Evolutionary conservation across 2,113 vertebrate genomes (phyloP).

Genomic region (Chloropsis cyanopogon): DNA sequence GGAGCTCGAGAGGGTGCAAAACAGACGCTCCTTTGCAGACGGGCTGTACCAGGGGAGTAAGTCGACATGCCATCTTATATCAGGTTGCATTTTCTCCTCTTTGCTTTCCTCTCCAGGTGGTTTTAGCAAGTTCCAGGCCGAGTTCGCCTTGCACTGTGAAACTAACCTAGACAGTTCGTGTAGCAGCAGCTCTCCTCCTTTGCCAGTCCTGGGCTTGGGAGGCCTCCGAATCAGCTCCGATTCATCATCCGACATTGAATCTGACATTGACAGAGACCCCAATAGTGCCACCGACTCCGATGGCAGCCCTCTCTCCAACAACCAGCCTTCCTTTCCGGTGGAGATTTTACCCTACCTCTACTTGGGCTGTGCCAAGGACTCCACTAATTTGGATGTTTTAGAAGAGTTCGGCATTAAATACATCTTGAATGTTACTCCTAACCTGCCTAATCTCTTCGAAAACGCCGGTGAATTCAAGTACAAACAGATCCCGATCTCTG

Average conservation of each 20-base stretch:
- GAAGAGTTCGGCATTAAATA: conserved; percentile 99
- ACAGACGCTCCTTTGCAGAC: not conserved
- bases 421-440: conserved; percentile 98
- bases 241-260: conserved; percentile 92
- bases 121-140: conserved; percentile 93
- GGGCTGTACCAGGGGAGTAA: not conserved
- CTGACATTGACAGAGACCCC: conserved; percentile 90
- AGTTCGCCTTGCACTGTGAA: conserved; percentile 87
- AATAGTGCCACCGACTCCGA: conserved; percentile 93
- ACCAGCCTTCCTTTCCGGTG: conserved; percentile 91
- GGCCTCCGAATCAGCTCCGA: conserved; percentile 95
- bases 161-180: conserved; percentile 88
- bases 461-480: conserved; percentile 97
- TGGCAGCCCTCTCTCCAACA: conserved; percentile 91
- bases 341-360: conserved; percentile 95
- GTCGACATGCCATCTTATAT: not conserved
- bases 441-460: conserved; percentile 97
- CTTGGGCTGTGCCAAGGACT: conserved; percentile 96
- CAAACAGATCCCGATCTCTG: conserved; percentile 99
- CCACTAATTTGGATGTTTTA: conserved; percentile 95
- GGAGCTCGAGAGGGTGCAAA: not conserved
- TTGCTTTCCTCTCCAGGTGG: conserved; percentile 78
- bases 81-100: not conserved
- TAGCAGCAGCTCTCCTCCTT: conserved; percentile 82
- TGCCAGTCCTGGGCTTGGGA: conserved; percentile 89